These are phyloP conservation scores for Pomatostomus ruficeps DNA, from an alignment of 2,113 vertebrate genomes.

Conservation along the genomic window DNA sequence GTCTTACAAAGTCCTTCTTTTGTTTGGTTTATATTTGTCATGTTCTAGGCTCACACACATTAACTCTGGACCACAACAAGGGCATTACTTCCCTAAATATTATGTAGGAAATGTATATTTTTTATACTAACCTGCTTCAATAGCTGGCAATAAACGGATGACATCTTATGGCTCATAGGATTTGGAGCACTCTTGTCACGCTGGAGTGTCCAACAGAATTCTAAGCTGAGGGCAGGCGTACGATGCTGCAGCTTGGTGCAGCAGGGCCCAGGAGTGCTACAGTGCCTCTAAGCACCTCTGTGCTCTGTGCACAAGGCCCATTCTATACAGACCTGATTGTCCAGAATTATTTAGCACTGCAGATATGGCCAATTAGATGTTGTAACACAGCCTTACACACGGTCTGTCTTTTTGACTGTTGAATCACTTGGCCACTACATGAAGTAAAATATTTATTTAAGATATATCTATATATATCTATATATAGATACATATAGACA, in stretches of 20 bases:
- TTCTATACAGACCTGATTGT: not conserved
- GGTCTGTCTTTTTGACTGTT: not conserved
- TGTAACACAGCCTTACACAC: not conserved
- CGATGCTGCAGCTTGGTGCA: not conserved
- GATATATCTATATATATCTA: not conserved
- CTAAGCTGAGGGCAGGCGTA: not conserved
- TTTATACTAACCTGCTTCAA: not conserved
- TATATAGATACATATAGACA: too few relatives aligned
- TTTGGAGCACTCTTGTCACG: not conserved
- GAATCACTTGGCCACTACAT: not conserved
- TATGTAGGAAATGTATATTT: not conserved
- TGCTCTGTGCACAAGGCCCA: not conserved
- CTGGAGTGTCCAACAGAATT: not conserved
- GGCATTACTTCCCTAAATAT: not conserved
- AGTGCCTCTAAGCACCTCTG: not conserved
- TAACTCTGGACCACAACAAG: not conserved
- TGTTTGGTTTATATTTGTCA: not conserved
- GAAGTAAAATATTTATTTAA: not conserved
- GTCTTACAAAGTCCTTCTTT: not conserved
- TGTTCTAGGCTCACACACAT: not conserved
- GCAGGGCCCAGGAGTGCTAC: not conserved
- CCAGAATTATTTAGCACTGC: not conserved
- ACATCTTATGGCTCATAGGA: not conserved
- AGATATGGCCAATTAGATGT: not conserved
- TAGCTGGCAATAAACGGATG: not conserved